Conservation (phyloP, 30 jellyfish, hydroid and myxozoan genomes). For the Pseudorhiza aurosa region DNA sequence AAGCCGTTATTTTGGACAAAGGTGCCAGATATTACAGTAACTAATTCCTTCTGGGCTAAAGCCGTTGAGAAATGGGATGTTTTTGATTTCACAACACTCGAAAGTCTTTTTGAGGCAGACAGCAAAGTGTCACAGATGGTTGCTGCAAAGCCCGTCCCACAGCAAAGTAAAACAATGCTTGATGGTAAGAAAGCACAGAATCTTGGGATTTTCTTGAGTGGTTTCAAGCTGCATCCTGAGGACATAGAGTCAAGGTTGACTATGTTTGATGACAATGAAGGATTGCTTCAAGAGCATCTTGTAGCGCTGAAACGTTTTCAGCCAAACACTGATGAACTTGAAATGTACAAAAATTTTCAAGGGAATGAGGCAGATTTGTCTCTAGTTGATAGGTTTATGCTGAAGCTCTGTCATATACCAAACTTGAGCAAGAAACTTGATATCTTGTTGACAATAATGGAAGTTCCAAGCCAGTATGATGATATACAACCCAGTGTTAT, state of each 20-base stretch:
- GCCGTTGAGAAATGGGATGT: slow-evolving; percentile 62
- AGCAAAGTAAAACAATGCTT: slow-evolving; percentile 69
- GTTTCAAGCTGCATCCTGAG: slow-evolving; percentile 77
- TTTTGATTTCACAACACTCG: slow-evolving; percentile 62
- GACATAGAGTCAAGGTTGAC: slow-evolving; percentile 78
- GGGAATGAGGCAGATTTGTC: slow-evolving; percentile 60
- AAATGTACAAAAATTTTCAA: slow-evolving; percentile 72
- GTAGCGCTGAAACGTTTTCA: slow-evolving; percentile 84
- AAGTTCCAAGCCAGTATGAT: slow-evolving; percentile 74
- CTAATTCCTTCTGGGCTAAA: slow-evolving; percentile 77
- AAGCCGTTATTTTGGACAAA: slow-evolving; percentile 93
- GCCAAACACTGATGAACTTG: slow-evolving; percentile 95
- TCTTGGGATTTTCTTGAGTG: slow-evolving; percentile 91
- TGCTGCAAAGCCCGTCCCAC: slow-evolving; percentile 2
- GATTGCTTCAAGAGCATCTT: slow-evolving; percentile 82
- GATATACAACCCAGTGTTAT: slow-evolving; percentile 61
- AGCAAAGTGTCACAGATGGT: slow-evolving; percentile 14
- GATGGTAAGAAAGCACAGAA: slow-evolving; percentile 94
- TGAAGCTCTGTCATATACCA: slow-evolving; percentile 76
- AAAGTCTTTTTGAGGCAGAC: slow-evolving; percentile 63
- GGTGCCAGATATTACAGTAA: slow-evolving; percentile 77
- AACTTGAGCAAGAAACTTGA: slow-evolving; percentile 71
- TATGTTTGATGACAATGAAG: slow-evolving; percentile 65
- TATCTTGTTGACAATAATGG: slow-evolving; percentile 78
- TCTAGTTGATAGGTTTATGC: slow-evolving; percentile 78